Evolutionary conservation across 1,140 invertebrate genomes (phyloP).

Genomic region (Zaprionus taronus): DNA sequence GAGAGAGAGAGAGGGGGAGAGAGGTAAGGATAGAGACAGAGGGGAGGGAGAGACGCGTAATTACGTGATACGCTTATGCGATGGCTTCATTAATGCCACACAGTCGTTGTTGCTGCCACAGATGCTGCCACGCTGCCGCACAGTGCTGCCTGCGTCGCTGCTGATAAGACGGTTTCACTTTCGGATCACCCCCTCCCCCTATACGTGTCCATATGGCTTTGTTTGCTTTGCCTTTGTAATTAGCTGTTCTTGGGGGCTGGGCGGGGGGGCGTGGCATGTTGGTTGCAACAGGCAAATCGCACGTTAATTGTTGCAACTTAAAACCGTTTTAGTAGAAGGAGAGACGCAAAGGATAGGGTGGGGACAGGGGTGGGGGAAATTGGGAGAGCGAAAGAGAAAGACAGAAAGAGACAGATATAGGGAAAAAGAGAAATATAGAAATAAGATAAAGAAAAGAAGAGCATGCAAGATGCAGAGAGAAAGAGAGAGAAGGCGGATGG

Average conservation of each 20-base stretch:
- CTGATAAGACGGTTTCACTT: constrained; percentile 38
- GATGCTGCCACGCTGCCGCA: constrained; percentile 7
- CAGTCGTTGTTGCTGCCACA: neutral
- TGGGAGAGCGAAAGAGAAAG: neutral
- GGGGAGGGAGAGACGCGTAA: constrained; percentile 52
- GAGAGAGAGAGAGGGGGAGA: neutral
- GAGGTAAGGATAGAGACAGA: constrained; percentile 2
- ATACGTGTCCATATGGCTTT: constrained; percentile 21
- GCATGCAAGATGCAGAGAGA: no score
- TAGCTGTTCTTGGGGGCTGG: constrained; percentile 4
- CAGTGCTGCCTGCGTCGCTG: constrained; percentile 18
- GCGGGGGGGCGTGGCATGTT: constrained; percentile 16
- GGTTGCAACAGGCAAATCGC: neutral
- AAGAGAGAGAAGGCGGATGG: no score
- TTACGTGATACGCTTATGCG: constrained; percentile 48
- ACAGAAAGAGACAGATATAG: neutral
- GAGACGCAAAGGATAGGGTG: neutral
- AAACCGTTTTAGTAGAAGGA: neutral
- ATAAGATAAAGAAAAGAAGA: no score
- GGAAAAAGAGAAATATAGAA: neutral
- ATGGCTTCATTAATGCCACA: constrained; percentile 39
- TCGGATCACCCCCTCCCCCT: neutral
- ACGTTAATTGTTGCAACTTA: constrained; percentile 25
- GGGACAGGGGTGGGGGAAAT: neutral
- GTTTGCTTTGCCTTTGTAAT: constrained; percentile 38